A percentile compares a stretch with the other conserved stretches of the same genome.
These are phyloP conservation scores for Macroglossus sobrinus DNA, from an alignment of 2,113 vertebrate genomes.

Conservation along the genomic window DNA sequence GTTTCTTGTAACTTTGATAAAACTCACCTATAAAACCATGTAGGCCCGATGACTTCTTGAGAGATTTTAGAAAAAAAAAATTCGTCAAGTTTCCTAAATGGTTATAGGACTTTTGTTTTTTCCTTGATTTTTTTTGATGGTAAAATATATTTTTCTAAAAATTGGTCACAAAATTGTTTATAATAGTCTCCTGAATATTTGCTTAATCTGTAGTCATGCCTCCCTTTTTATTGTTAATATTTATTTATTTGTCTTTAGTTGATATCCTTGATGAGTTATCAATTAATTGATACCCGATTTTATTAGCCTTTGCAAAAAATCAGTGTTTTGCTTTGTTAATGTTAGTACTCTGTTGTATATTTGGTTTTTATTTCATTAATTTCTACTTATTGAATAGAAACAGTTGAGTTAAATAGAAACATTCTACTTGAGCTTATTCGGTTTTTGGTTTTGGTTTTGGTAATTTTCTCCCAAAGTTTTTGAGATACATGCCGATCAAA, in stretches of 20 bases:
- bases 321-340: background rate
- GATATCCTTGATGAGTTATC: background rate
- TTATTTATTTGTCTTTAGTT: background rate
- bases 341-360: background rate
- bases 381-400: background rate
- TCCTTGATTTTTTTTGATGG: background rate
- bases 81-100: background rate
- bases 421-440: background rate
- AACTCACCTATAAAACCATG: background rate
- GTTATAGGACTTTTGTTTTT: background rate
- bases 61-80: background rate
- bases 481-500: background rate
- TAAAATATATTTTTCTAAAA: constrained; percentile 32
- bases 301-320: background rate
- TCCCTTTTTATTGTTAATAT: background rate
- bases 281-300: background rate
- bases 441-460: background rate
- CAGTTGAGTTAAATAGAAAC: too few species aligned
- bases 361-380: background rate
- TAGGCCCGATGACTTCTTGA: background rate
- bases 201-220: background rate
- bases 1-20: background rate
- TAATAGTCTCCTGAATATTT: background rate
- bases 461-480: background rate
- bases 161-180: background rate